phyloP scores from a whole-genome alignment of 2,888 invertebrate species.

The Orthonevra nobilis region DNA sequence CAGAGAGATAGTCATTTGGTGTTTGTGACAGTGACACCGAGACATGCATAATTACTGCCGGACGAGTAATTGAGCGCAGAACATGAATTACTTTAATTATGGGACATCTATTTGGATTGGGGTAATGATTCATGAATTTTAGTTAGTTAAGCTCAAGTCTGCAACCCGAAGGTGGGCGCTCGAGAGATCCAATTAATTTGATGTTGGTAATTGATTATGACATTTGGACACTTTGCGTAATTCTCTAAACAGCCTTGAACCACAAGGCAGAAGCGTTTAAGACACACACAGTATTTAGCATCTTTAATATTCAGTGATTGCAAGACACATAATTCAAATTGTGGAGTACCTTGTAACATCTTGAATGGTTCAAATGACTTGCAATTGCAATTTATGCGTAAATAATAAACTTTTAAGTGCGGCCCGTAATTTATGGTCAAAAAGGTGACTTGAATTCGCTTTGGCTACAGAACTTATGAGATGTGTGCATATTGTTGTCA shows the following conservation, averaged over 20 bases:
- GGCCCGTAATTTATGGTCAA: too few species aligned
- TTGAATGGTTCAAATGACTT: too few species aligned
- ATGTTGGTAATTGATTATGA: constrained; percentile 9
- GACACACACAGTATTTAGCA: neutral
- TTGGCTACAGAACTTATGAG: too few species aligned
- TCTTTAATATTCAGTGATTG: neutral
- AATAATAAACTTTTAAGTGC: too few species aligned
- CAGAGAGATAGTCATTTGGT: neutral
- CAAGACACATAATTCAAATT: neutral
- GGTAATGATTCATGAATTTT: neutral
- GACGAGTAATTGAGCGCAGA: constrained; percentile 41
- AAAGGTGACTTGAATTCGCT: too few species aligned
- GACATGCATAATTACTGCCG: constrained; percentile 40
- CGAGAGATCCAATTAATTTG: too few species aligned
- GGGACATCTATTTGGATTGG: neutral
- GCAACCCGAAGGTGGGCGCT: constrained; percentile 8
- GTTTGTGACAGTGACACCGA: constrained; percentile 3
- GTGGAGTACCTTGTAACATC: too few species aligned
- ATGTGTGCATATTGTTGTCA: too few species aligned
- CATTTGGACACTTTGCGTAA: neutral
- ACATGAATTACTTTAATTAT: constrained; percentile 3
- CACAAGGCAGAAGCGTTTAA: neutral
- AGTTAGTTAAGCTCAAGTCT: constrained; percentile 7
- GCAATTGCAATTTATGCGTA: too few species aligned
- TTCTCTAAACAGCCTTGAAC: constrained; percentile 30